Evolutionary conservation across 2,113 vertebrate genomes (phyloP).

Genomic region (Cyprinodon tularosa): DNA sequence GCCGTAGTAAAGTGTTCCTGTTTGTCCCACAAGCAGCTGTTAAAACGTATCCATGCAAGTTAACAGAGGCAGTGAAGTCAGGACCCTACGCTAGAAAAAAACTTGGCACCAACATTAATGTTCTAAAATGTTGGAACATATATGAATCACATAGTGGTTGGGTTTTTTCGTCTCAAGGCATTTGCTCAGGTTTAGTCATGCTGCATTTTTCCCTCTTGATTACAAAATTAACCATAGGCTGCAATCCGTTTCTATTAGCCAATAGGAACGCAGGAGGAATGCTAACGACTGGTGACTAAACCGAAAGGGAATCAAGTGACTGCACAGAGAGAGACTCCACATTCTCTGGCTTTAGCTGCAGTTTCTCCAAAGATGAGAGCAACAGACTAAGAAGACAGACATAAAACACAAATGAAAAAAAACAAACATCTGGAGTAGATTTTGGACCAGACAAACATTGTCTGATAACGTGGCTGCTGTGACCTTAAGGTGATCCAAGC

Average conservation of each 20-base stretch:
- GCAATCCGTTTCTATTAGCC: not conserved
- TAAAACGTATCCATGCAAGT: not conserved
- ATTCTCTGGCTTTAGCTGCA: slow-evolving; percentile 2
- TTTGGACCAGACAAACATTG: not conserved
- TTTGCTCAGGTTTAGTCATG: slow-evolving; percentile 3
- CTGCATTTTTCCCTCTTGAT: not conserved
- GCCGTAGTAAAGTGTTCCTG: slow-evolving; percentile 13
- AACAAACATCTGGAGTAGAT: not conserved
- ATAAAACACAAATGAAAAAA: not conserved
- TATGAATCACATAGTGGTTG: not conserved
- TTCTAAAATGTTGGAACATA: not conserved
- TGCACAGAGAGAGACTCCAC: not conserved
- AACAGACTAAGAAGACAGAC: not conserved
- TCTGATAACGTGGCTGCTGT: not conserved
- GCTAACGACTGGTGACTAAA: slow-evolving; percentile 20
- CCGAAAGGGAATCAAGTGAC: slow-evolving; percentile 26
- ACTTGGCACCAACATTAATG: not conserved
- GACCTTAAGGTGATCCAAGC: not conserved
- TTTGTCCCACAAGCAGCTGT: slow-evolving; percentile 17
- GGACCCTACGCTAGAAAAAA: not conserved
- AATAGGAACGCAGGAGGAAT: slow-evolving; percentile 1
- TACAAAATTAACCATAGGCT: slow-evolving; percentile 6
- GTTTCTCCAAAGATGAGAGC: slow-evolving; percentile 5
- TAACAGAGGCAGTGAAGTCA: not conserved
- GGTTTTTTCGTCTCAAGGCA: not conserved